Evolutionary conservation across 2,888 invertebrate species (phyloP).

Genomic region (Brachyptera risi): DNA sequence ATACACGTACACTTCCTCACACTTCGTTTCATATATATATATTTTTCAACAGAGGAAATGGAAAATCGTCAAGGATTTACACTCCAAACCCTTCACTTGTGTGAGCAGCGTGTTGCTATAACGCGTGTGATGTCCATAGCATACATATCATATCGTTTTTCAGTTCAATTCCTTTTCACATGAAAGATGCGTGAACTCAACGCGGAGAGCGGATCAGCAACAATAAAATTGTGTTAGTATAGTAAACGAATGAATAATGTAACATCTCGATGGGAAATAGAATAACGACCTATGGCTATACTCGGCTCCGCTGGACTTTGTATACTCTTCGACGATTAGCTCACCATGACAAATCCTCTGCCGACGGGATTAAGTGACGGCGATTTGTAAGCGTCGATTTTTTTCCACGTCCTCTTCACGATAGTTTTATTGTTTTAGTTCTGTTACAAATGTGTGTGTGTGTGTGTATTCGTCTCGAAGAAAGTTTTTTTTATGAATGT

Average conservation of each 20-base stretch:
- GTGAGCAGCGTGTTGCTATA: neutral
- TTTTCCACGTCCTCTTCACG: neutral
- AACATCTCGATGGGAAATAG: neutral
- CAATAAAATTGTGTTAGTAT: constrained; percentile 6
- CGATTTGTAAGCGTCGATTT: constrained; percentile 13
- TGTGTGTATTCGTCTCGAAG: neutral
- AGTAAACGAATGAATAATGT: constrained; percentile 12
- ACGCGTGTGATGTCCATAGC: constrained; percentile 2
- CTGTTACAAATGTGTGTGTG: constrained; percentile 2
- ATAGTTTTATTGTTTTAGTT: constrained; percentile 20
- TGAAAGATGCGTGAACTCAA: neutral
- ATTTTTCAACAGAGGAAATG: neutral
- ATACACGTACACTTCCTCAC: neutral
- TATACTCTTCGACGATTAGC: neutral
- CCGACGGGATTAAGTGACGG: constrained; percentile 6
- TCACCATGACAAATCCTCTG: constrained; percentile 11
- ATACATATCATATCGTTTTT: constrained; percentile 8
- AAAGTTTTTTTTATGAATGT: constrained; percentile 3
- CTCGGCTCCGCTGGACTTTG: neutral
- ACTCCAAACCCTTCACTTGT: neutral
- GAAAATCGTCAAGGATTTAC: constrained; percentile 10
- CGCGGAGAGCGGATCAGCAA: constrained; percentile 1
- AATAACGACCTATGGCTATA: neutral
- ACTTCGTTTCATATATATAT: neutral
- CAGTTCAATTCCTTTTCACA: neutral